Evolutionary conservation across 2,113 vertebrate genomes (phyloP).

Genomic region (Lontra canadensis): DNA sequence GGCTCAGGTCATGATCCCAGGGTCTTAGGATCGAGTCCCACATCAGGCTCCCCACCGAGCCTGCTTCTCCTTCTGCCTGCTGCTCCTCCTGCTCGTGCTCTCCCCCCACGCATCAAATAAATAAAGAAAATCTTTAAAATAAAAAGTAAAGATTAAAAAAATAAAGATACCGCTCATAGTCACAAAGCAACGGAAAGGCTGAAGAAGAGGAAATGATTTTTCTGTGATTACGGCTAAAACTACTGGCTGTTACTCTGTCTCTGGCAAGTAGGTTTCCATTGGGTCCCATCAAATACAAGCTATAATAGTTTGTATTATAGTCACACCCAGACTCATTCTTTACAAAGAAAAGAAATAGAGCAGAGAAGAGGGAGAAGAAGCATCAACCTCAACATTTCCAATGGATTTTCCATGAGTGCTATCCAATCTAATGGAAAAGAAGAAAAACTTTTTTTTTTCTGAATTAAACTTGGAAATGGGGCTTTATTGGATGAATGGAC

Average conservation of each 20-base stretch:
- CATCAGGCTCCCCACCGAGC: too few species aligned
- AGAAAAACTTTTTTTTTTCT: background rate
- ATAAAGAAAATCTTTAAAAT: too few species aligned
- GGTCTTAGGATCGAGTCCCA: too few species aligned
- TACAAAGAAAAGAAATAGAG: slow-evolving; percentile 7
- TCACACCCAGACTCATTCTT: slow-evolving; percentile 14
- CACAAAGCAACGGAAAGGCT: background rate
- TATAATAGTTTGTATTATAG: background rate
- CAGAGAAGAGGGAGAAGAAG: background rate
- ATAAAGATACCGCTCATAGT: background rate
- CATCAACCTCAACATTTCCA: slow-evolving; percentile 40
- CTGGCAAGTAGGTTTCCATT: background rate
- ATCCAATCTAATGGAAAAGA: slow-evolving; percentile 29
- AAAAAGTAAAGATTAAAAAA: too few species aligned
- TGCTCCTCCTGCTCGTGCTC: too few species aligned
- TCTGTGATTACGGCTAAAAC: slow-evolving; percentile 44
- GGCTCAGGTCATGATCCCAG: too few species aligned
- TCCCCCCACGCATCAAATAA: too few species aligned
- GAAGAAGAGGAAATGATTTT: background rate
- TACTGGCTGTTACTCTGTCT: background rate
- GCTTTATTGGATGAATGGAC: background rate
- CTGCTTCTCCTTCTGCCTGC: too few species aligned
- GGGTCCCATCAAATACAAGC: background rate
- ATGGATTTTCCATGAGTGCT: background rate
- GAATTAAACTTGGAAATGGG: slow-evolving; percentile 35